Percentiles rank a stretch among this genome's conserved stretches.
phyloP scores from a whole-genome alignment of 2,888 invertebrate species.

The Heliconius sara region DNA sequence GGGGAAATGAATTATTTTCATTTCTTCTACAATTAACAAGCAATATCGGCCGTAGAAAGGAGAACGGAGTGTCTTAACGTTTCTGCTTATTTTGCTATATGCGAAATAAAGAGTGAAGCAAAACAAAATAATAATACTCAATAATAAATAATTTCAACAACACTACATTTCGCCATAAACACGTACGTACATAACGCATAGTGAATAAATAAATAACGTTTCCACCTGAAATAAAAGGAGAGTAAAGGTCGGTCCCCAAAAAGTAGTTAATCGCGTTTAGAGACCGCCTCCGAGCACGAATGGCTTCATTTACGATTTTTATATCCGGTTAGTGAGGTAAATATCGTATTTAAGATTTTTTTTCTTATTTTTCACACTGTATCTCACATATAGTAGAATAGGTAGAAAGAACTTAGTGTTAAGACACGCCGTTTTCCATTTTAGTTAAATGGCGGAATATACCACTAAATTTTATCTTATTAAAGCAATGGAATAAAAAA shows the following conservation, averaged over 20 bases:
- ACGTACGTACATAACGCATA: slow-evolving; percentile 48
- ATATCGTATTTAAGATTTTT: slow-evolving; percentile 5
- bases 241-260: slow-evolving; percentile 77
- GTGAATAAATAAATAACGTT: slow-evolving; percentile 75
- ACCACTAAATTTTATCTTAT: no score
- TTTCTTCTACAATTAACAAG: no score
- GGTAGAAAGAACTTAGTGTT: background rate
- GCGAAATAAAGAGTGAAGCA: background rate
- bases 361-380: background rate
- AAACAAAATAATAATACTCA: background rate
- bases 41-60: no score
- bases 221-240: slow-evolving; percentile 82
- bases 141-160: background rate
- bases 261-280: slow-evolving; percentile 80
- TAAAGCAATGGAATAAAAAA: no score
- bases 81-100: background rate
- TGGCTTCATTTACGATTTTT: slow-evolving; percentile 84
- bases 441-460: no score
- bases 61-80: no score
- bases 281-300: slow-evolving; percentile 73
- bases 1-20: no score
- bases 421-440: background rate
- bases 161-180: slow-evolving; percentile 35
- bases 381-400: background rate
- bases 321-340: slow-evolving; percentile 72